Base-by-base conservation (phyloP, 2,888 invertebrate genomes). In the Drosophila siamana region DNA sequence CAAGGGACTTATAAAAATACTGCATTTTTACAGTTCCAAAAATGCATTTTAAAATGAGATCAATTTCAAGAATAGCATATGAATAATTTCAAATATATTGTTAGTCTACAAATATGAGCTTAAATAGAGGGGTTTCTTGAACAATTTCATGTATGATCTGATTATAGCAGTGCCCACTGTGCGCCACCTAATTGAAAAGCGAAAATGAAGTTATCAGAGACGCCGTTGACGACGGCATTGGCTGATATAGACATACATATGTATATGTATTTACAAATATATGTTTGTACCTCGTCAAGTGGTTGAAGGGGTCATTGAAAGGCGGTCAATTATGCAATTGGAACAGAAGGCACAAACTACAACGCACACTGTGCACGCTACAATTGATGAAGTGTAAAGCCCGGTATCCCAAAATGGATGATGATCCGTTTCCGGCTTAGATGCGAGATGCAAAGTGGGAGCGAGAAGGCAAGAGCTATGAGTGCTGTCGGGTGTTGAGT, bases 311-410 rank as follows among this genome's bases (percentile, higher is more conserved):
- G 61, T 68, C 82, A 83, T 56, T 64, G 44, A 63, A 74, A 71
- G 67, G 57, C 57, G 57, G 61, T 64, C 86, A 85, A 82, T 81
- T 80, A 80, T 71, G 68, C 77, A 83, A 81, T 85, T 63, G 63
- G 7, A 55, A 22, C 44, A 61, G 50, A 44, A 33, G 11, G 46
- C 40, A 15, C 15, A 47, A 22, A 36, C 9, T 16, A 33, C 33
- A 5, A 24, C 5, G 13, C 8, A 51, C 9, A 33, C 47, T 38
- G 44, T 38, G 26, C 13, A 6, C 26, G 5, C 16, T 11, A 26
- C 22, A 51, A 22, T 51, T 24, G 16, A 3, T 19, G 41, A 16
- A 24, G 51, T 30, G 38, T 40, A 9, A 40, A 40, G 26, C n/a
- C 11, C 28, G 24, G 28, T 43, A 13, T 40, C 11, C 33, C 55